Conservation (phyloP, 2,888 invertebrate species). For the Dendrolimus pini region DNA sequence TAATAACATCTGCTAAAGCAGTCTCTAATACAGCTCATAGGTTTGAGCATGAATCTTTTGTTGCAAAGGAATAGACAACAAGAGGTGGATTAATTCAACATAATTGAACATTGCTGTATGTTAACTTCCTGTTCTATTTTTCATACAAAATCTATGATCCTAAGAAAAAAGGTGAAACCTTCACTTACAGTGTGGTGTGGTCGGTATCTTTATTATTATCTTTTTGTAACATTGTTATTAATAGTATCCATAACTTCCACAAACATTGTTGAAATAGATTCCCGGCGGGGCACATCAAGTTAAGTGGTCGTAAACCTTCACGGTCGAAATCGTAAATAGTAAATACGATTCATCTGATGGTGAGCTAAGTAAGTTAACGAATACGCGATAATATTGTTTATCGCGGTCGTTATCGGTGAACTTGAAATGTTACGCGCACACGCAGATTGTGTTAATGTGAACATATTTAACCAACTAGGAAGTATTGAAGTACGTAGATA, state of each 20-base stretch:
- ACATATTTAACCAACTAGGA: conserved; percentile 50
- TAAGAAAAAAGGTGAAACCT: not conserved
- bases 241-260: conserved; percentile 11
- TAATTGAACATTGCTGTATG: too few relatives aligned
- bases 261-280: conserved; percentile 5
- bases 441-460: conserved; percentile 50
- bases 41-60: too few relatives aligned
- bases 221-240: conserved; percentile 4
- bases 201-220: not conserved
- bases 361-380: conserved; percentile 25
- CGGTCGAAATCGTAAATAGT: conserved; percentile 23
- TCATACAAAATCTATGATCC: not conserved
- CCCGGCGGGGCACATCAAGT: conserved; percentile 8
- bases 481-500: conserved; percentile 23
- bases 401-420: conserved; percentile 54
- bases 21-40: too few relatives aligned
- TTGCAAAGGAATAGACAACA: too few relatives aligned
- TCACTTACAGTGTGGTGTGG: not conserved
- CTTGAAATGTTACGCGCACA: conserved; percentile 53
- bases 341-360: conserved; percentile 27
- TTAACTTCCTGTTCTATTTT: not conserved
- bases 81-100: too few relatives aligned
- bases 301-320: conserved; percentile 25
- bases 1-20: too few relatives aligned
- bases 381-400: conserved; percentile 47